Base-by-base conservation (phyloP, 1,140 invertebrate species). In the Andricus grossulariae region DNA sequence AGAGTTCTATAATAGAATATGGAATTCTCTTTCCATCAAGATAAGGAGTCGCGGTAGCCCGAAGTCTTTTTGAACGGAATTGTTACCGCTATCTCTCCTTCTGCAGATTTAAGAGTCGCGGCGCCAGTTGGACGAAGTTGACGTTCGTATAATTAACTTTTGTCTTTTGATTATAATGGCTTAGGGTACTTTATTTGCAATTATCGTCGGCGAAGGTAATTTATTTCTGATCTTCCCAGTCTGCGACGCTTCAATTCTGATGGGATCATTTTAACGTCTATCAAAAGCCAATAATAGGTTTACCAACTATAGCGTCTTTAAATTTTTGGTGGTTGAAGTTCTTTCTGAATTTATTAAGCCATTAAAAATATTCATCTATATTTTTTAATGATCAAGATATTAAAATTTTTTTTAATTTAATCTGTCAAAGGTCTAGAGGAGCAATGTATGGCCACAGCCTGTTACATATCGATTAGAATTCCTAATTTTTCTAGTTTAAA, bases 61-160 rank as follows among this genome's bases (percentile, higher is more conserved):
- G 21, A 60, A 21, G 57, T 21, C 57, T 25, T 60, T 32, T 60
- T 60, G 57, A 60, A 60, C 60, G 15, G 32, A 66, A 66, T 66
- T 66, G 32, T 66, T 66, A 66, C 60, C 25, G 25, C 60, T 66
- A 45, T 66, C 60, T 66, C 25, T 66, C 0, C 25, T 66, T 39
- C 60, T 66, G 13, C 60, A 66, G 60, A 66, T 66, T 66, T n/a
- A 66, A 66, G 60, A 66, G 60, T 66, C 32, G 60, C 25, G 5
- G 57, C 21, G 57, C 13, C 25, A 16, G 60, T 39, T 16, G 32
- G 60, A 66, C 16, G 60, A 39, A 39, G 25, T 32, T 66, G 60
- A 66, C 60, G 60, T 45, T 39, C 25, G 25, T 66, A 66, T 66
- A 66, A 66, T 66, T 66, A 66, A 66, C 60, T 66, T 32, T 66